Base-by-base conservation (phyloP, 2,797 vertebrate genomes). In the Jordanella pulchra region DNA sequence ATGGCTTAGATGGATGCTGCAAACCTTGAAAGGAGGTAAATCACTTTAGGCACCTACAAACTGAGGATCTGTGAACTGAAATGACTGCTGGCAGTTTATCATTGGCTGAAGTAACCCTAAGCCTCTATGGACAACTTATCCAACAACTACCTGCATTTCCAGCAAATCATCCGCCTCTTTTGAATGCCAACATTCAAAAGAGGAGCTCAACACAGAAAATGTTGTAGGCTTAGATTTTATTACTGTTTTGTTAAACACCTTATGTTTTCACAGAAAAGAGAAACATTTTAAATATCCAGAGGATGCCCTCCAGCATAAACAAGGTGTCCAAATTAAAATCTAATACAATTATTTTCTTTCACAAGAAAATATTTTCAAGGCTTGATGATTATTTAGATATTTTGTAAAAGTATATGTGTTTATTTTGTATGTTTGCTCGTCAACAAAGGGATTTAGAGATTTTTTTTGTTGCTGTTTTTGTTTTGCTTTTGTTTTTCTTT, bases 1-100 rank as follows among this genome's bases (percentile, higher is more conserved):
- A 67, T 71, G 63, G 83, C 75, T 28, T 63, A 28, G 74, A 82
- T 70, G 77, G 60, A 83, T 54, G 74, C 65, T 80, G 76, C 55
- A 84, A 83, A 89, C 84, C 79, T 11, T 79, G 67, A 83, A 78
- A 76, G 54, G 72, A 86, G 71, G 76, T 77, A 86, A 88, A 88
- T 86, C 72, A 84, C 81, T 79, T 83, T 80, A 82, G 66, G 75
- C 77, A 84, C 76, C 80, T 79, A 73, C 76, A 84, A 89, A 82
- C 50, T 71, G 79, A 35, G 21, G 21, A 86, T 77, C 53, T 73
- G 67, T 79, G 75, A 76, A 82, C 75, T 77, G 73, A 78, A 87
- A 72, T 71, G 81, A 90, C 74, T 70, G 72, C 47, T 84, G 84
- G 71, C 86, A 78, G 78, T 79, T 84, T 82, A 79, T 84, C 74